Conservation (phyloP, 2,888 invertebrate species). For the Cosmia pyralina region DNA sequence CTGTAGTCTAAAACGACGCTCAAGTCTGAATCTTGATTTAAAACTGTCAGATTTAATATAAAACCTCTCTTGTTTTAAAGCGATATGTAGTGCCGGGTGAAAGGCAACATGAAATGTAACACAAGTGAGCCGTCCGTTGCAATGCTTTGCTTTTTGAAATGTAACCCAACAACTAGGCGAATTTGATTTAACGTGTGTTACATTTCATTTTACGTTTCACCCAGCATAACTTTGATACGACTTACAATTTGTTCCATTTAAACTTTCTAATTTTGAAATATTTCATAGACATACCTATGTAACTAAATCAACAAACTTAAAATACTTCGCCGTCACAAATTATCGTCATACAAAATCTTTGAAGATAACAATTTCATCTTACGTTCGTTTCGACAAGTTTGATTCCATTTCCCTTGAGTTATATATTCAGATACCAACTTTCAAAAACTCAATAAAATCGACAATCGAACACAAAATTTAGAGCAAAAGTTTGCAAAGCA, state of each 20-base stretch:
- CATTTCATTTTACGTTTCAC: not conserved
- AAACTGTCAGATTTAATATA: not conserved
- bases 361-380: conserved; percentile 23
- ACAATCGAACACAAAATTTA: conserved; percentile 46
- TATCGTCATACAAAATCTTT: conserved; percentile 2
- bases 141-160: no score
- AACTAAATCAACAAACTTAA: conserved; percentile 18
- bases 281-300: not conserved
- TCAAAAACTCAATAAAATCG: conserved; percentile 41
- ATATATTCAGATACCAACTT: conserved; percentile 46
- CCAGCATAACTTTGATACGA: not conserved
- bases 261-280: not conserved
- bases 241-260: not conserved
- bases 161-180: not conserved
- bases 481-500: conserved; percentile 31
- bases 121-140: no score
- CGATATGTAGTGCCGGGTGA: not conserved
- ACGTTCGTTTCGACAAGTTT: conserved; percentile 32
- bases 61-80: not conserved
- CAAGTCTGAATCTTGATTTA: not conserved
- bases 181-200: not conserved
- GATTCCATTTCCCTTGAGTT: conserved; percentile 29
- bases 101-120: not conserved
- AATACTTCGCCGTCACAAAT: conserved; percentile 18
- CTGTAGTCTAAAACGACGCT: not conserved